Conservation (phyloP, 2,797 vertebrate genomes). For the Sphenopsis melanotis region DNA sequence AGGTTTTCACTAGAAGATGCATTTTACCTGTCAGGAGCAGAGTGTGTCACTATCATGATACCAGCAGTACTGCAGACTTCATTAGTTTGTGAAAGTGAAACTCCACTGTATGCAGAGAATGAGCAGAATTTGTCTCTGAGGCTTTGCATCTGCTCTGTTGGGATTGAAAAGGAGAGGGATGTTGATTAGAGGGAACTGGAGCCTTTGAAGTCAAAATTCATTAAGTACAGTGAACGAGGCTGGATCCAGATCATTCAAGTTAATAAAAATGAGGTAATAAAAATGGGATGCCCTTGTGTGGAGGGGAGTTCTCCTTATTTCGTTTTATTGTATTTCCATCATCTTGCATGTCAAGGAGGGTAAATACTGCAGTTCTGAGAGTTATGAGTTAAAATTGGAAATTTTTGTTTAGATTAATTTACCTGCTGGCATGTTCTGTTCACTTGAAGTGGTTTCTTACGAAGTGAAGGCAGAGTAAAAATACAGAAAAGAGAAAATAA, state of each 20-base stretch:
- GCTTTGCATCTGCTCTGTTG: background rate
- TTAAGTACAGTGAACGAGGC: background rate
- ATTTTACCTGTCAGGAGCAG: background rate
- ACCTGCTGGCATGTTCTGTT: background rate
- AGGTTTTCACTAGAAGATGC: background rate
- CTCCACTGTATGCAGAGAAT: background rate
- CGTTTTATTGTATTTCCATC: background rate
- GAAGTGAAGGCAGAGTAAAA: background rate
- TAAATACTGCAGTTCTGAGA: background rate
- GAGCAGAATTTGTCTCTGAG: background rate
- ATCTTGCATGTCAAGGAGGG: background rate
- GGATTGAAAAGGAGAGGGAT: background rate
- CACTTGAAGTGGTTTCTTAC: background rate
- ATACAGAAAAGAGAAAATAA: background rate
- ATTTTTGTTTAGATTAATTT: background rate
- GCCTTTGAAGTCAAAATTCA: conserved; percentile 1
- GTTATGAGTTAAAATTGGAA: background rate
- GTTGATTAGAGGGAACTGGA: background rate
- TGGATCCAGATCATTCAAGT: background rate
- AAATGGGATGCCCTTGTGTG: background rate
- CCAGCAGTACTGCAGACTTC: background rate
- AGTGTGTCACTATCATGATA: background rate
- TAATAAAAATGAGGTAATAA: background rate
- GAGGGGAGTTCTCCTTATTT: background rate
- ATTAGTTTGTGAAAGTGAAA: background rate